These are phyloP conservation scores for Malthinus flaveolus DNA, from an alignment of 2,888 invertebrate genomes.

Conservation along the genomic window DNA sequence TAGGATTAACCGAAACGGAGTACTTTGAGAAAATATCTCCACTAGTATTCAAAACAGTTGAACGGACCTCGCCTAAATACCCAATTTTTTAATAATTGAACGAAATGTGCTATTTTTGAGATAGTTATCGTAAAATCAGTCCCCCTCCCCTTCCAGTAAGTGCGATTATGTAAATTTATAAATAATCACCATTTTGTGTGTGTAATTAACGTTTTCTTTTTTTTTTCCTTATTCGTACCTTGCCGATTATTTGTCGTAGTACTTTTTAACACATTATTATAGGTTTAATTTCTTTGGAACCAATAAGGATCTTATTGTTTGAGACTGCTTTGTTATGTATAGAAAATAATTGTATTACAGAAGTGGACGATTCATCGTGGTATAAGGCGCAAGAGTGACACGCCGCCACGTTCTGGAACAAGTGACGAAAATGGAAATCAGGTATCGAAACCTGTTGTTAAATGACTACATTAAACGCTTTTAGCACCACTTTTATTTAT, in stretches of 20 bases:
- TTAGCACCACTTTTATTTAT: not conserved
- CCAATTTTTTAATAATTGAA: too few species aligned
- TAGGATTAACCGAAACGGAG: too few species aligned
- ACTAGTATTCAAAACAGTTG: too few species aligned
- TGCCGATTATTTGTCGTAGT: too few species aligned
- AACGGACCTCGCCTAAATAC: too few species aligned
- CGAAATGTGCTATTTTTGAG: too few species aligned
- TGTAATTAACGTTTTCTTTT: not conserved
- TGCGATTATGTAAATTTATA: not conserved
- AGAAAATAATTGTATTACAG: conserved; percentile 57
- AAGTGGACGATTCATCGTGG: conserved; percentile 82
- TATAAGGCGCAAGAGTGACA: conserved; percentile 72
- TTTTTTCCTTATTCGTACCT: too few species aligned
- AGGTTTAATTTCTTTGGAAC: conserved; percentile 1
- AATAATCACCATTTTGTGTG: conserved; percentile 1
- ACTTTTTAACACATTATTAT: not conserved
- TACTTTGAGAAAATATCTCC: too few species aligned
- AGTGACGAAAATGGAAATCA: conserved; percentile 58
- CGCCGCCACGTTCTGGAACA: conserved; percentile 59
- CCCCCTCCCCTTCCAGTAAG: too few species aligned
- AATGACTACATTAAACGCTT: conserved; percentile 2
- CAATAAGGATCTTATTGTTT: conserved; percentile 1
- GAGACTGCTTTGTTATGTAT: conserved; percentile 16
- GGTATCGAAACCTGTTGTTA: conserved; percentile 49
- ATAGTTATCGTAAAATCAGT: too few species aligned